These are phyloP conservation scores for Loripinus fragilis DNA, from an alignment of 2,888 invertebrate species.

Conservation along the genomic window DNA sequence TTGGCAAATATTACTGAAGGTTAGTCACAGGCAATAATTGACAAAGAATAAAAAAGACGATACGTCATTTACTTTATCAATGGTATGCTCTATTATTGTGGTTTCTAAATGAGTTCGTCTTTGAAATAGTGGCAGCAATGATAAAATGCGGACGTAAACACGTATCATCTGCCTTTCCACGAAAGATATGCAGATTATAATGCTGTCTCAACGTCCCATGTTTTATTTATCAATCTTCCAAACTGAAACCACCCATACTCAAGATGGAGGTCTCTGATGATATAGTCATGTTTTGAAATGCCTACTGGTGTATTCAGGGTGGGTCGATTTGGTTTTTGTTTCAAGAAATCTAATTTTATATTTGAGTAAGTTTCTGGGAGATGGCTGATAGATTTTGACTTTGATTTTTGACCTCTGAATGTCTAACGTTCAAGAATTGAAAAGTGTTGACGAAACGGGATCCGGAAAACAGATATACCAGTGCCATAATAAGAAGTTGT, in stretches of 20 bases:
- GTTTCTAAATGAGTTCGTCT: not conserved
- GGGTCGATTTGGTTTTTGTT: not conserved
- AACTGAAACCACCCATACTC: not conserved
- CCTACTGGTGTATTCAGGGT: not conserved
- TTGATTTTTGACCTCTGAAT: not conserved
- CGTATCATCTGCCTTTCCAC: not conserved
- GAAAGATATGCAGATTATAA: not conserved
- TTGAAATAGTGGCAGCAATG: not conserved
- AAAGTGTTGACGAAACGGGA: not conserved
- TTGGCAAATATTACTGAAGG: slow-evolving; percentile 72
- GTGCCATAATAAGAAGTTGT: not conserved
- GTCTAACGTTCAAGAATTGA: not conserved
- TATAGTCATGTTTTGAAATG: no score
- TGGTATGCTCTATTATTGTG: not conserved
- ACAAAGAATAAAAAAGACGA: not conserved
- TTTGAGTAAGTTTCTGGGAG: not conserved
- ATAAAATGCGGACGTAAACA: not conserved
- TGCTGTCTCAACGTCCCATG: not conserved
- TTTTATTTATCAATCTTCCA: not conserved
- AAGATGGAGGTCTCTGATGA: not conserved
- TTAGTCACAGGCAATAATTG: slow-evolving; percentile 69
- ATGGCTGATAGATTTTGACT: not conserved
- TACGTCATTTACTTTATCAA: not conserved
- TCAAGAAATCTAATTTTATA: no score
- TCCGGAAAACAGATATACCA: not conserved